These are phyloP conservation scores for Pristionchus mayeri DNA, from an alignment of 2,888 invertebrate species.

Conservation along the genomic window DNA sequence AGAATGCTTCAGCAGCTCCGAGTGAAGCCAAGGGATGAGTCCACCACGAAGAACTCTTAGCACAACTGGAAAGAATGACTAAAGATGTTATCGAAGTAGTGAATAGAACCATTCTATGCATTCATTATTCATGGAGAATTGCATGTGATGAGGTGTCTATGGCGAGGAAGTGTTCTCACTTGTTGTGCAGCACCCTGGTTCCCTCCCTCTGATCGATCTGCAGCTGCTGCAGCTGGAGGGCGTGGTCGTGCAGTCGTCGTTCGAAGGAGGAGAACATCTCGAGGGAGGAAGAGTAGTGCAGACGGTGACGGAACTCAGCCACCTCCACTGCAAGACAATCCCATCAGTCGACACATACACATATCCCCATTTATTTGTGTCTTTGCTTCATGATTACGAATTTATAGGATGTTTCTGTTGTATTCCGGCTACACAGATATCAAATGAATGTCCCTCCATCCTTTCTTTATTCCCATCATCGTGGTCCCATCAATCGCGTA, in stretches of 20 bases:
- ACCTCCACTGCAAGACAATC: not conserved
- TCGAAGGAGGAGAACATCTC: conserved; percentile 12
- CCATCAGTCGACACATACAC: no score
- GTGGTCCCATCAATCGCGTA: not conserved
- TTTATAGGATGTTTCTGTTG: no score
- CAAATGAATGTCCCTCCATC: no score
- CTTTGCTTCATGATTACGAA: no score
- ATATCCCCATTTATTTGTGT: no score
- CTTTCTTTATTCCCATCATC: not conserved
- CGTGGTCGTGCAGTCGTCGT: not conserved
- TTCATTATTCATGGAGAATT: no score
- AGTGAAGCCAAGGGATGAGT: not conserved
- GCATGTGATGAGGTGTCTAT: no score
- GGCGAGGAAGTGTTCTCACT: not conserved
- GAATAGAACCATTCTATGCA: no score
- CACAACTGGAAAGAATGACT: not conserved
- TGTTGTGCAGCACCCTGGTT: not conserved
- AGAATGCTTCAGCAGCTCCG: conserved; percentile 12
- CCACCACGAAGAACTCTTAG: not conserved
- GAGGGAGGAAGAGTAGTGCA: not conserved
- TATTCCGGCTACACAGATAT: no score
- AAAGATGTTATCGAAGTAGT: not conserved
- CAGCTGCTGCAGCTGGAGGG: not conserved
- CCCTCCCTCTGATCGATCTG: not conserved
- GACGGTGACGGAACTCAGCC: conserved; percentile 5